These are phyloP conservation scores for Ellobius talpinus DNA, from an alignment of 2,113 vertebrate species.

Conservation along the genomic window DNA sequence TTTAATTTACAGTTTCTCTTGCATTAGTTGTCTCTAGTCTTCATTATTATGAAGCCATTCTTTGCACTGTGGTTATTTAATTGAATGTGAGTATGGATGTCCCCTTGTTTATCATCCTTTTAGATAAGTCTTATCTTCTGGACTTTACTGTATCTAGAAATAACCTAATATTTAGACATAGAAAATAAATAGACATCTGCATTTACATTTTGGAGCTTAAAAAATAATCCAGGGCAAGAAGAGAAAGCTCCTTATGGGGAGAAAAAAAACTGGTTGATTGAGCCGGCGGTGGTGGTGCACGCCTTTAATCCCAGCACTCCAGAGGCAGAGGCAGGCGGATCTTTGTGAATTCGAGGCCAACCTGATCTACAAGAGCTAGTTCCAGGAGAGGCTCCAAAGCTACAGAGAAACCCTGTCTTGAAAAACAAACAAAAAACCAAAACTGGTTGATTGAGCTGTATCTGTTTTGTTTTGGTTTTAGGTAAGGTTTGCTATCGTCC, in stretches of 20 bases:
- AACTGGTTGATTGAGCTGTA: not conserved
- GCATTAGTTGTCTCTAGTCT: not conserved
- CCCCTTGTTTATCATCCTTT: slow-evolving; percentile 49
- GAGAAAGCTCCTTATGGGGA: not conserved
- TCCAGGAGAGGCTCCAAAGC: no score
- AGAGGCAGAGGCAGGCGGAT: no score
- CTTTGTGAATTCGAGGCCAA: no score
- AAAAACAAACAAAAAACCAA: no score
- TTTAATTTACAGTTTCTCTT: slow-evolving; percentile 52
- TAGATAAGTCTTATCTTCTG: slow-evolving; percentile 13
- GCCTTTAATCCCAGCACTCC: no score
- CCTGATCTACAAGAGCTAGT: no score
- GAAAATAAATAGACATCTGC: not conserved
- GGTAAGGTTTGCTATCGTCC: not conserved
- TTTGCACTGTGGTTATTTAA: slow-evolving; percentile 59
- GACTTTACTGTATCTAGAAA: not conserved
- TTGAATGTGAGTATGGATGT: not conserved
- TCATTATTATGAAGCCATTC: slow-evolving; percentile 13
- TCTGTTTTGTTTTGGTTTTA: not conserved
- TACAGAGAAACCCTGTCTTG: no score
- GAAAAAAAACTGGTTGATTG: not conserved
- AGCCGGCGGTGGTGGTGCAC: no score
- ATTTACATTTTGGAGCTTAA: not conserved
- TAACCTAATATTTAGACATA: slow-evolving; percentile 28
- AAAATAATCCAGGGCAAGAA: not conserved